Conservation (phyloP, 1,140 invertebrate genomes). For the Aethina tumida region DNA sequence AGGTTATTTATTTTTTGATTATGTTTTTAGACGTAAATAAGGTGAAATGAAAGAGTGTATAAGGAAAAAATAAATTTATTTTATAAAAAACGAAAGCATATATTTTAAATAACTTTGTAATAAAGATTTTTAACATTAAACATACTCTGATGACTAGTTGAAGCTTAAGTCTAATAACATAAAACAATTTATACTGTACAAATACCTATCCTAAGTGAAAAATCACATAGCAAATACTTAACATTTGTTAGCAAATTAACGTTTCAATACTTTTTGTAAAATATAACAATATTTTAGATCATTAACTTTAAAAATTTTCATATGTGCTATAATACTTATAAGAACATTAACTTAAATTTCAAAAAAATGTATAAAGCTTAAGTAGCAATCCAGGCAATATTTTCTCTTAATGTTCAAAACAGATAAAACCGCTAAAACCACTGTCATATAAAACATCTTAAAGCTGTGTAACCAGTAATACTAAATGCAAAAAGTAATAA, state of each 20-base stretch:
- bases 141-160: slow-evolving; percentile 25
- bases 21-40: no score
- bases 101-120: slow-evolving; percentile 24
- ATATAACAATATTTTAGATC: slow-evolving; percentile 8
- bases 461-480: no score
- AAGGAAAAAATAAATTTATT: slow-evolving; percentile 27
- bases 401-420: no score
- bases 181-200: slow-evolving; percentile 25
- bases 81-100: slow-evolving; percentile 25
- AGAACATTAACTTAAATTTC: slow-evolving; percentile 7
- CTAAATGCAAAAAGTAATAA: no score
- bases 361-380: slow-evolving; percentile 5
- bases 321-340: slow-evolving; percentile 11
- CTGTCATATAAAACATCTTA: no score
- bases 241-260: slow-evolving; percentile 16
- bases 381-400: no score
- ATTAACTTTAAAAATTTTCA: slow-evolving; percentile 6
- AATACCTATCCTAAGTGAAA: slow-evolving; percentile 23
- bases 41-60: slow-evolving; percentile 3
- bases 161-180: slow-evolving; percentile 27
- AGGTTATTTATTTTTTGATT: no score
- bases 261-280: slow-evolving; percentile 4
- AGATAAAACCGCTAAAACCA: no score
- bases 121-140: slow-evolving; percentile 25
- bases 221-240: slow-evolving; percentile 28